Conservation (phyloP, 2,888 invertebrate species). For the Hemicrepidius hirtus region DNA sequence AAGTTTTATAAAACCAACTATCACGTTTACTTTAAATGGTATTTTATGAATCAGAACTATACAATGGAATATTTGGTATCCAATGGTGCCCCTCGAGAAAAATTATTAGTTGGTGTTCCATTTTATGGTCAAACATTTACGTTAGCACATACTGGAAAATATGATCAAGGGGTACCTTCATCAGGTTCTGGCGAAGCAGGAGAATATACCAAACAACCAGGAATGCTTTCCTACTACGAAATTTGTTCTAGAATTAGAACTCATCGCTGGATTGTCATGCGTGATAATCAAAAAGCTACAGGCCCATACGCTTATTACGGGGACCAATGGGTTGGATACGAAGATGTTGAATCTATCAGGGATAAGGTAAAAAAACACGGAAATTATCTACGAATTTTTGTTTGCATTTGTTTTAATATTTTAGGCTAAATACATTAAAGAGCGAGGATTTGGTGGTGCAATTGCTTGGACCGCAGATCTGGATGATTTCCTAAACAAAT, state of each 20-base stretch:
- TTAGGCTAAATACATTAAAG: conserved; percentile 83
- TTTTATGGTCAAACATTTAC: conserved; percentile 93
- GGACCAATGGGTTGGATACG: conserved; percentile 94
- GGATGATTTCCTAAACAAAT: conserved; percentile 90
- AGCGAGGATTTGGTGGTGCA: conserved; percentile 85
- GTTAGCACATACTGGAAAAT: conserved; percentile 72
- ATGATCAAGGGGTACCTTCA: conserved; percentile 78
- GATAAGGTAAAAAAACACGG: conserved; percentile 79
- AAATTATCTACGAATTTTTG: too few relatives aligned
- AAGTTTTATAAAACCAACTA: conserved; percentile 70
- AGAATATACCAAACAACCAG: conserved; percentile 88
- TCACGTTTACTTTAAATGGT: background rate
- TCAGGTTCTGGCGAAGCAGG: conserved; percentile 87
- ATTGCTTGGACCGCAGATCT: conserved; percentile 92
- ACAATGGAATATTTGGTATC: conserved; percentile 85
- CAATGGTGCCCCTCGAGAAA: conserved; percentile 85
- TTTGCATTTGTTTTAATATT: too few relatives aligned
- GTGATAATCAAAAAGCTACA: conserved; percentile 74
- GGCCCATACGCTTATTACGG: conserved; percentile 87
- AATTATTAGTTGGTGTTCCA: conserved; percentile 87
- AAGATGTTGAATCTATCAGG: conserved; percentile 85
- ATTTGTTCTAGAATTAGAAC: conserved; percentile 84
- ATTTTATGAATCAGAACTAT: conserved; percentile 77
- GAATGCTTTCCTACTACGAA: conserved; percentile 92
- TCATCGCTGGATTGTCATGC: conserved; percentile 80